These are phyloP conservation scores for Dynastes maya DNA, from an alignment of 2,888 invertebrate species.

Conservation along the genomic window DNA sequence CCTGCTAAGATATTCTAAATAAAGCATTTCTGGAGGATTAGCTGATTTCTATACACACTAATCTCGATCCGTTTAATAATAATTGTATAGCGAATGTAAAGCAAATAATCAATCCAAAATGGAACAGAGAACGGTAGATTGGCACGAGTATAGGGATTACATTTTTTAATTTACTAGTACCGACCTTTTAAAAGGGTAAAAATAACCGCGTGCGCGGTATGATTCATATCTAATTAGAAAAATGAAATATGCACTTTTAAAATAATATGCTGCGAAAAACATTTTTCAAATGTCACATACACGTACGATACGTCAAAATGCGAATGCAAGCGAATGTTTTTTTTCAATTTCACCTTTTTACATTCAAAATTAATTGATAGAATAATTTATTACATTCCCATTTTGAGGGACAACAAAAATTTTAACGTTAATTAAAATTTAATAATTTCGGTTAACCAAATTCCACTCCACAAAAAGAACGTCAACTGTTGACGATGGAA, in stretches of 20 bases:
- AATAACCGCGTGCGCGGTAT: constrained; percentile 13
- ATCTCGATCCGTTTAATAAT: background rate
- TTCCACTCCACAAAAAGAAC: background rate
- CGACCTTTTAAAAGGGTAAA: constrained; percentile 23
- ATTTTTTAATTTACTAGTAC: constrained; percentile 11
- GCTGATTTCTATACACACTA: background rate
- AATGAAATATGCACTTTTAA: constrained; percentile 27
- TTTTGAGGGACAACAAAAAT: background rate
- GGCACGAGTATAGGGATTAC: background rate
- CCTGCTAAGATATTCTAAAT: constrained; percentile 9
- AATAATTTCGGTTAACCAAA: constrained; percentile 3
- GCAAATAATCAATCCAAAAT: background rate
- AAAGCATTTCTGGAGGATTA: constrained; percentile 16
- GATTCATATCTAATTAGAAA: constrained; percentile 27
- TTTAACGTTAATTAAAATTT: constrained; percentile 16
- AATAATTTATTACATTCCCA: background rate
- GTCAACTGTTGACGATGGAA: constrained; percentile 8
- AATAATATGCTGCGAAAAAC: background rate
- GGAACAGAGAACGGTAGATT: background rate
- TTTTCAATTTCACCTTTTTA: background rate
- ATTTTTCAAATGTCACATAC: constrained; percentile 3
- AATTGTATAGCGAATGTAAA: background rate
- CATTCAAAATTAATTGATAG: background rate
- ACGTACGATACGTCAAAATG: background rate
- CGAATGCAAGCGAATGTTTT: background rate